These are phyloP conservation scores for Automeris io DNA, from an alignment of 2,888 invertebrate genomes.

Conservation along the genomic window DNA sequence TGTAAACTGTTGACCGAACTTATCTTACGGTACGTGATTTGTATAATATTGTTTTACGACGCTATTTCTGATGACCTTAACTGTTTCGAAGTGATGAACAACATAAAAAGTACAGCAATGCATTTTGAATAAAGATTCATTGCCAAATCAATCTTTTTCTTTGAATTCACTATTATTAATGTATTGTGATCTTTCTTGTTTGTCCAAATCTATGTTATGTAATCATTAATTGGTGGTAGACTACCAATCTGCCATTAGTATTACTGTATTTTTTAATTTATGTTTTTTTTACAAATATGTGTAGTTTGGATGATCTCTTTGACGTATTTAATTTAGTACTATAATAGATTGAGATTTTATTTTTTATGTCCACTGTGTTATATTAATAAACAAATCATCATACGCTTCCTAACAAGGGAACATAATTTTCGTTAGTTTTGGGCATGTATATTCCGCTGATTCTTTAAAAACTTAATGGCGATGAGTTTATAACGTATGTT, in stretches of 20 bases:
- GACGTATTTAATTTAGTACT: constrained; percentile 52
- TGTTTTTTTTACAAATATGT: constrained; percentile 21
- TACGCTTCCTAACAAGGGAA: constrained; percentile 74
- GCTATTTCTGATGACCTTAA: background rate
- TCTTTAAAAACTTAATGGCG: constrained; percentile 44
- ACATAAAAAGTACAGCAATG: constrained; percentile 3
- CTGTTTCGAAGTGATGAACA: background rate
- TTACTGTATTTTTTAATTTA: constrained; percentile 7
- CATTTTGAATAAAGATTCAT: constrained; percentile 1
- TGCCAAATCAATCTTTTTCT: background rate
- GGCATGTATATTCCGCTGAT: constrained; percentile 73
- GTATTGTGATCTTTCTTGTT: too few species aligned
- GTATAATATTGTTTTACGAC: background rate
- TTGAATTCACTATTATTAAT: background rate
- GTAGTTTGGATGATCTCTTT: constrained; percentile 68
- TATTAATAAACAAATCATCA: constrained; percentile 63
- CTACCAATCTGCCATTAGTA: too few species aligned
- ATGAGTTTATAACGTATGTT: constrained; percentile 51
- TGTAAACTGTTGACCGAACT: background rate
- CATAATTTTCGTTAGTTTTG: constrained; percentile 70
- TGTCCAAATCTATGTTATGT: too few species aligned
- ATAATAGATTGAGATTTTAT: constrained; percentile 52
- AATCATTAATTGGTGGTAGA: too few species aligned
- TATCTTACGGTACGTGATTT: constrained; percentile 1
- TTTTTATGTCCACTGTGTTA: constrained; percentile 55